phyloP scores from a whole-genome alignment of 2,888 invertebrate genomes.

The Masnerella sp. region DNA sequence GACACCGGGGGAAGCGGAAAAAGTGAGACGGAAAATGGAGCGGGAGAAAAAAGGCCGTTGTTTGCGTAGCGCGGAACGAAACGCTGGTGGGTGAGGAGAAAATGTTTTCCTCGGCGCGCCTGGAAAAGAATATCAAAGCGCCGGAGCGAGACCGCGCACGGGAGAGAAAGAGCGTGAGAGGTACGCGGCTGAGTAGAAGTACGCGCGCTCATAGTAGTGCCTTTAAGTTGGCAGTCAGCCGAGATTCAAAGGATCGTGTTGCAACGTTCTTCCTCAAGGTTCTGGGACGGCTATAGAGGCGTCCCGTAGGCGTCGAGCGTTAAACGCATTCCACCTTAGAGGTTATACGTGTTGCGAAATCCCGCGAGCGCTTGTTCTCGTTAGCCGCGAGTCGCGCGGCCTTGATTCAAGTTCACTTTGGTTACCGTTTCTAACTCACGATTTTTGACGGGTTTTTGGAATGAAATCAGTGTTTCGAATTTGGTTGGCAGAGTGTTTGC shows the following conservation, averaged over 20 bases:
- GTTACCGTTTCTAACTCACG: conserved; percentile 64
- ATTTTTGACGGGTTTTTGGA: conserved; percentile 25
- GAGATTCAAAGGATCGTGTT: conserved; percentile 77
- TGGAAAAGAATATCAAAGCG: conserved; percentile 50
- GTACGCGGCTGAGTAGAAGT: conserved; percentile 61
- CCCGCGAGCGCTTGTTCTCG: conserved; percentile 68
- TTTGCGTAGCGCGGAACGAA: conserved; percentile 48
- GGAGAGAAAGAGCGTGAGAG: conserved; percentile 61
- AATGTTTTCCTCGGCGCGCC: conserved; percentile 55
- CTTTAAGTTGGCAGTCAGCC: conserved; percentile 73
- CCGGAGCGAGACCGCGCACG: conserved; percentile 36
- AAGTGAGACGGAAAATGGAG: conserved; percentile 10
- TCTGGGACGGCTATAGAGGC: conserved; percentile 73
- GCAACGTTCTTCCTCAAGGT: conserved; percentile 77
- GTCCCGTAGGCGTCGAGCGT: conserved; percentile 77
- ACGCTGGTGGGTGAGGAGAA: conserved; percentile 52
- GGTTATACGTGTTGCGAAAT: conserved; percentile 75
- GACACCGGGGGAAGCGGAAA: conserved; percentile 11
- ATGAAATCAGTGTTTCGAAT: too few relatives aligned
- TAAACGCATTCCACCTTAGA: conserved; percentile 77
- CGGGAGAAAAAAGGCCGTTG: conserved; percentile 16
- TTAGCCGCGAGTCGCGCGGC: conserved; percentile 75
- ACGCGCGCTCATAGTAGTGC: conserved; percentile 63
- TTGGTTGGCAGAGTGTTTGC: too few relatives aligned
- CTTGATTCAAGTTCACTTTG: conserved; percentile 76